Base-by-base conservation (phyloP, 2,888 invertebrate genomes). In the Gymnoscelis rufifasciata region DNA sequence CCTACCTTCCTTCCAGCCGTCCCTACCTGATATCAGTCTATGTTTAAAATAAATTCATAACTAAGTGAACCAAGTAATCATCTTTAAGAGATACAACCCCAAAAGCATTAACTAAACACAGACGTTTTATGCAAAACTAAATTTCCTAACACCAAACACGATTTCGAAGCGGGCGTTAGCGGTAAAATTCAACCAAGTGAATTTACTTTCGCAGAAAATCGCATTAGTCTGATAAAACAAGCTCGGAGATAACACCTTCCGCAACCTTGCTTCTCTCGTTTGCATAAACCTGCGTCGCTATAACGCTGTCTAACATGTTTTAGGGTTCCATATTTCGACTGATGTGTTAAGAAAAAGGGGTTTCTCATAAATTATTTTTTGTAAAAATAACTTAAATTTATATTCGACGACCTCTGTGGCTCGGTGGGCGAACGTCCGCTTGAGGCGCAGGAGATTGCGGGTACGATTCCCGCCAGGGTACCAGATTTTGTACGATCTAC, bases 181-280 rank as follows among this genome's bases (percentile, higher is more conserved):
- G 28, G 13, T 48, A 44, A 33, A 45, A 50, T 43, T 29, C 42
- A 39, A n/a, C 38, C 38, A n/a, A 44, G 24, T 15, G 30, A 42
- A 44, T 44, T 37, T 31, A 44, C 38, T 42, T 19, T 33, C n/a
- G 39, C 50, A 42, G 45, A 45, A 45, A 50, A 50, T 42, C 50
- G 45, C 45, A 50, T 50, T 50, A 45, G 38, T 24, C 38, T 50
- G 50, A 50, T 50, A 46, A 50, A 45, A 42, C 42, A 45, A 50
- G 43, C 45, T 35, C 23, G 19, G 37, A 24, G 50, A 50, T 50
- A 50, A 50, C 45, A 42, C 45, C 44, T 50, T 41, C 23, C 36
- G 33, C 42, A 50, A 50, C 49, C 49, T 50, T 45, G 42, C 38
- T 41, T 10, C 29, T 28, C 50, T 50, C 42, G 50, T 50, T 50